Evolutionary conservation across 2,797 vertebrate genomes (phyloP), one percentile per base, ranked within the genome.

Genomic region (Rhodeus uyekii): DNA sequence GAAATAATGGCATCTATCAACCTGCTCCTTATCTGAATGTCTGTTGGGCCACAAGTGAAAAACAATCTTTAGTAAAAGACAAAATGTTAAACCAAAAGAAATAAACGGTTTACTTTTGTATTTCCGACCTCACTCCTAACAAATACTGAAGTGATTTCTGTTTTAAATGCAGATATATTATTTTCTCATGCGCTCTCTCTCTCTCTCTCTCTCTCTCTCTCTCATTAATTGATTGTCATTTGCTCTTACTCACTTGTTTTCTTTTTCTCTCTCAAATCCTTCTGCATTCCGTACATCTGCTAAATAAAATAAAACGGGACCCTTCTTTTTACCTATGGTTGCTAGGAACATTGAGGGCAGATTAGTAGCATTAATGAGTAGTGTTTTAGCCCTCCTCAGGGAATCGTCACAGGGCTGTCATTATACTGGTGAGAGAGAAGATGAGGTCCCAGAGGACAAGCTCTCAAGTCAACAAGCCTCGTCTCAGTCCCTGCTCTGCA

Each of bases 391-490:
- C 18, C 81, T 78, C 81, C 27, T 78, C 67, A 65, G 82, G 81
- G 69, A 86, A 86, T 88, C 87, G 92, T 91, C 89, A 16, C 48
- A 84, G 90, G 89, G 87, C 84, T 16, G 82, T 82, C 85, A 68
- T 89, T 88, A 90, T 64, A 69, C 87, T 80, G 88, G 85, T 61
- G 83, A 76, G 88, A 90, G 80, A 90, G 78, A 64, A 82, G 85
- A 34, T 67, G 55, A 86, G 83, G 58, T 85, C 92, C 88, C 90
- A 10, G 22, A 78, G 86, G 91, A 78, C 65, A 36, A 64, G 74
- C 22, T 78, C 46, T 71, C 83, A 61, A 89, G 90, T 94, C 93
- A 93, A 93, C 93, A 92, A 92, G 91, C 81, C 83, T 83, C 27
- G 53, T 78, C 67, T 77, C 36, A 69, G 67, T 86, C 86, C 78